Evolutionary conservation across 1,140 invertebrate species (phyloP), one percentile per base, ranked within the genome.

Genomic region (Habropoda laboriosa): DNA sequence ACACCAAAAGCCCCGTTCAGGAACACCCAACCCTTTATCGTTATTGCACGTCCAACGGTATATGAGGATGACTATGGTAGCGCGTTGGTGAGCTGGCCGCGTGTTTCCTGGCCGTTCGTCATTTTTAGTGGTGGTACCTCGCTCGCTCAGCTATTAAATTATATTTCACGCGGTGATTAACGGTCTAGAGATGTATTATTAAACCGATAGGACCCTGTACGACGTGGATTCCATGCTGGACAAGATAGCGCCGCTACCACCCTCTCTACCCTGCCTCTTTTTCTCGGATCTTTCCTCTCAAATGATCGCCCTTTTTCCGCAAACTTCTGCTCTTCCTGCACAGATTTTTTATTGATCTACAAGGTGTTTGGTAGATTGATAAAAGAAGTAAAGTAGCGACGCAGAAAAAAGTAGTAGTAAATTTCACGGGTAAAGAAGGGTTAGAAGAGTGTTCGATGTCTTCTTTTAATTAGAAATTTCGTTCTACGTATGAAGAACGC

Each of bases 161-260:
- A 87, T 87, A 87, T 87, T 87, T 87, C 86, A 86, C 72, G 55
- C 35, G 63, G 73, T 87, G 85, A 87, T 87, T 87, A 87, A 87
- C 85, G 82, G 66, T 66, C 57, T 42, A 30, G 24, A 40, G 64
- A 85, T 86, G 70, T 86, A 81, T 86, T 86, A 86, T 86, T 86
- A 86, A 86, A 86, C 79, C 51, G 24, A n/a, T 35, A 66, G 73
- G 51, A 81, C 68, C 55, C 42, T 21, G 47, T 21, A 42, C 40
- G 58, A 85, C 61, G 49, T 85, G 79, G 73, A 85, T 81, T 85
- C 63, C 79, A 79, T 86, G 79, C 63, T 38, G 79, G 74, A 81
- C 73, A 79, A 77, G 83, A 81, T 58, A 42, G 55, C 24, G 13
- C 67, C 21, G 53, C 57, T 51, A 42, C 13, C n/a, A 40, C 0